Evolutionary conservation across 2,797 vertebrate genomes (phyloP).

Genomic region (Acrocephalus scirpaceus): DNA sequence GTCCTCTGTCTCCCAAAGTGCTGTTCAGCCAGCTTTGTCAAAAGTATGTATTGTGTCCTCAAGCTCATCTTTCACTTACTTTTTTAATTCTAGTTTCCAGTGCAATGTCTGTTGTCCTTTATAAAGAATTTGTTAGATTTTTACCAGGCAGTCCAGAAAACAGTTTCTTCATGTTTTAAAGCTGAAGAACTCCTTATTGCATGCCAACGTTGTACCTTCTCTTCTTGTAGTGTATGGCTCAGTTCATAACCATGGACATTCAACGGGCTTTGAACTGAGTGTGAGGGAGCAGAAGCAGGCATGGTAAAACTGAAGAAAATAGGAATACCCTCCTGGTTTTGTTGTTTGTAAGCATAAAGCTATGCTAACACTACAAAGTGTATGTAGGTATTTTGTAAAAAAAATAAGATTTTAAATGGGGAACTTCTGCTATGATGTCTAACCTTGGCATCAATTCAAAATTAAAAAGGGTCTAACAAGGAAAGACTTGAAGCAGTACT

Average conservation of each 20-base stretch:
- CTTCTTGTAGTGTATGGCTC: background rate
- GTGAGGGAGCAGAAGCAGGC: background rate
- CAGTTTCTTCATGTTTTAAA: background rate
- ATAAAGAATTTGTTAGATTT: background rate
- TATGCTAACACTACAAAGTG: background rate
- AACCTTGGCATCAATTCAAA: constrained; percentile 42
- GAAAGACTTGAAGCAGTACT: constrained; percentile 33
- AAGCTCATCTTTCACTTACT: background rate
- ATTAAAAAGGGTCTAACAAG: constrained; percentile 27
- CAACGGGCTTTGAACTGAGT: background rate
- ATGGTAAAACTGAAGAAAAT: background rate
- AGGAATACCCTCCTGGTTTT: background rate
- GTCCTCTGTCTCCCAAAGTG: constrained; percentile 91
- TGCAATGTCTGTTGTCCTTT: background rate
- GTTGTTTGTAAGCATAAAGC: background rate
- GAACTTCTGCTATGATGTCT: constrained; percentile 39
- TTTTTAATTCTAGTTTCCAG: background rate
- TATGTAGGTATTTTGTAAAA: background rate
- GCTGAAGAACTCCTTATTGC: background rate
- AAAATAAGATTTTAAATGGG: background rate
- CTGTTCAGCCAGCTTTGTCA: constrained; percentile 98
- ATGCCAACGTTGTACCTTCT: background rate
- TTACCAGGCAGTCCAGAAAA: background rate
- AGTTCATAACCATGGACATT: background rate
- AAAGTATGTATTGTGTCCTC: constrained; percentile 82